Evolutionary conservation across 2,113 vertebrate genomes (phyloP).

Genomic region (Pagrus major): DNA sequence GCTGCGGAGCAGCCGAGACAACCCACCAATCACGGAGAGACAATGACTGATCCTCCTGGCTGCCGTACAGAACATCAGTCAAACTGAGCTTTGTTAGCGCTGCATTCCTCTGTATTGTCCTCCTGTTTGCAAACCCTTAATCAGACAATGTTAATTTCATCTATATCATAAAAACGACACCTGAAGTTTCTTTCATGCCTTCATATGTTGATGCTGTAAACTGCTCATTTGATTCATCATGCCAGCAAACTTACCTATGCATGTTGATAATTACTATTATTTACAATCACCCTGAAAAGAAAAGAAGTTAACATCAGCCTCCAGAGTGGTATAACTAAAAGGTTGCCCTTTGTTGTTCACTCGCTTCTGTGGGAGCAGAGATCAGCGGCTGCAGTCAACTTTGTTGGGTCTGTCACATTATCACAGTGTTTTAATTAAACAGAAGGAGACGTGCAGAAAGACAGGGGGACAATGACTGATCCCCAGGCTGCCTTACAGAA

Average conservation of each 20-base stretch:
- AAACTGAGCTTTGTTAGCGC: conserved; percentile 72
- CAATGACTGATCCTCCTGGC: conserved; percentile 78
- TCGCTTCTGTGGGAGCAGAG: not conserved
- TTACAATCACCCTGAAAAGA: not conserved
- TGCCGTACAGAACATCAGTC: conserved; percentile 80
- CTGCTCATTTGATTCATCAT: not conserved
- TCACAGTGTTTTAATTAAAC: conserved; percentile 72
- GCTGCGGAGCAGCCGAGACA: conserved; percentile 69
- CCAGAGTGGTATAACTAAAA: not conserved
- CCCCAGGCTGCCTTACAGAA: conserved; percentile 60
- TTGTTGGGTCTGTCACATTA: conserved; percentile 56
- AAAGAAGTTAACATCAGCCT: not conserved
- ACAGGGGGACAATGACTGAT: conserved; percentile 74
- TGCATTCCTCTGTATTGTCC: conserved; percentile 69
- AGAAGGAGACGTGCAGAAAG: conserved; percentile 63
- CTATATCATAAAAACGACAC: conserved; percentile 2
- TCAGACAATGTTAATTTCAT: conserved; percentile 45
- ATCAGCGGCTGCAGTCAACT: conserved; percentile 17
- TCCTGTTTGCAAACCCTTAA: conserved; percentile 24
- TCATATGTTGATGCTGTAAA: not conserved
- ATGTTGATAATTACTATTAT: not conserved
- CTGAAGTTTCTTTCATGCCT: not conserved
- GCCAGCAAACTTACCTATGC: not conserved
- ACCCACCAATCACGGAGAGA: conserved; percentile 73
- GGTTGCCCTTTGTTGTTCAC: not conserved